These are phyloP conservation scores for Mungos mungo DNA, from an alignment of 2,113 vertebrate species.

Conservation along the genomic window DNA sequence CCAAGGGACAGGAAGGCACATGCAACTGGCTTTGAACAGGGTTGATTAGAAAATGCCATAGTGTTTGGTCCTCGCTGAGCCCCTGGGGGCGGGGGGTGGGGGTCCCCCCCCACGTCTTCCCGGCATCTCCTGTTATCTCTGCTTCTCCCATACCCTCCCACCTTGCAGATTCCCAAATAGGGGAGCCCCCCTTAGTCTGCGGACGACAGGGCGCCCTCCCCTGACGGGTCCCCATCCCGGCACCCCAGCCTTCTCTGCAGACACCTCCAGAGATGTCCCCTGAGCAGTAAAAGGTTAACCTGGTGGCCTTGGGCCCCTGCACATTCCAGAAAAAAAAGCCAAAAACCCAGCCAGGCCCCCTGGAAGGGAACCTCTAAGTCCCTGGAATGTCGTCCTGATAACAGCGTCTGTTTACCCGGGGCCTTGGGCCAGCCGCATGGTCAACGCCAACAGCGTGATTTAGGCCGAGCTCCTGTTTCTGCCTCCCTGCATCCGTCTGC, in stretches of 20 bases:
- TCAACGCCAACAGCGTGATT: not conserved
- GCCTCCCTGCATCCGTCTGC: not conserved
- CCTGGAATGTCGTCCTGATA: not conserved
- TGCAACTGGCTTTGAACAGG: not conserved
- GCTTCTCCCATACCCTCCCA: not conserved
- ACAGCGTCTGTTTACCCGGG: not conserved
- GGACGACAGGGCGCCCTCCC: not conserved
- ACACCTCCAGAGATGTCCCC: not conserved
- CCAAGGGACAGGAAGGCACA: not conserved
- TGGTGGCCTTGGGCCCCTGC: not conserved
- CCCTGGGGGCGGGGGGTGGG: not conserved
- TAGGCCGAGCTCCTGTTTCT: not conserved
- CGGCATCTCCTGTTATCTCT: not conserved
- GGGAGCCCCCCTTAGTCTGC: not conserved
- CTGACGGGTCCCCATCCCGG: not conserved
- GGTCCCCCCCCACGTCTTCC: not conserved
- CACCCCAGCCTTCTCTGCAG: not conserved
- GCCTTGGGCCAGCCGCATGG: not conserved
- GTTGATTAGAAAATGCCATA: not conserved
- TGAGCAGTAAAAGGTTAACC: not conserved
- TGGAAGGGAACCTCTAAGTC: not conserved
- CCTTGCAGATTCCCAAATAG: not conserved
- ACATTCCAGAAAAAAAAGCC: not conserved
- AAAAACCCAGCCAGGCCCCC: not conserved
- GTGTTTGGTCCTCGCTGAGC: not conserved